Base-by-base conservation (phyloP, 1,140 invertebrate species). In the Pissodes strobi region DNA sequence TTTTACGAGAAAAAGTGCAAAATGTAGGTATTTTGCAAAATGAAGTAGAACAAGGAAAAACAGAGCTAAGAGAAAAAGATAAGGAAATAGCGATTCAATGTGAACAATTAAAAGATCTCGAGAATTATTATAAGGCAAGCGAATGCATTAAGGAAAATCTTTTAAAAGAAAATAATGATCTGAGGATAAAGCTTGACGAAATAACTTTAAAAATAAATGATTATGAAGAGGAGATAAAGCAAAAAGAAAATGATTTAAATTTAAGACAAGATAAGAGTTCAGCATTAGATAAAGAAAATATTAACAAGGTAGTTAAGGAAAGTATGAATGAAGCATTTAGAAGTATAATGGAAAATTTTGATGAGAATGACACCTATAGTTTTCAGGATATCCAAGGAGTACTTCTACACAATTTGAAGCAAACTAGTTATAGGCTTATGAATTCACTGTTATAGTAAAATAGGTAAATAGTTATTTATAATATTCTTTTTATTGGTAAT, bases 271-370 rank as follows among this genome's bases (percentile, higher is more conserved):
- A 23, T 12, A 22, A 48, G 6, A 12, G 23, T 48, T 22, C 12
- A 23, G 10, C 23, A 2, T 52, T 23, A 38, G 21, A 63, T 53
- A 55, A 51, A 17, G 30, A 41, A 12, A 17, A 58, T 13, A 19
- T 41, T 10, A 53, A 37, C 13, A 51, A 51, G 22, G 25, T 41
- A 38, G 27, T 65, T 6, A 57, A 53, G 27, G 46, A 65, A 57
- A 51, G 17, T 19, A 58, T 65, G 63, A 65, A 58, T 45, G 43
- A 65, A 39, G 55, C 63, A n/a, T 65, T 58, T 41, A 45, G 22
- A 27, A n/a, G 13, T 19, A 58, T 65, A 13, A 51, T 65, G 46
- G 55, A 41, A n/a, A 19, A 13, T 17, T 58, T 65, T 65, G 13
- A 37, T 25, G 53, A 58, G 10, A 25, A 39, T 52, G 25, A 18